phyloP scores from a whole-genome alignment of 2,797 vertebrate genomes.

The Sebastes matsubarae region DNA sequence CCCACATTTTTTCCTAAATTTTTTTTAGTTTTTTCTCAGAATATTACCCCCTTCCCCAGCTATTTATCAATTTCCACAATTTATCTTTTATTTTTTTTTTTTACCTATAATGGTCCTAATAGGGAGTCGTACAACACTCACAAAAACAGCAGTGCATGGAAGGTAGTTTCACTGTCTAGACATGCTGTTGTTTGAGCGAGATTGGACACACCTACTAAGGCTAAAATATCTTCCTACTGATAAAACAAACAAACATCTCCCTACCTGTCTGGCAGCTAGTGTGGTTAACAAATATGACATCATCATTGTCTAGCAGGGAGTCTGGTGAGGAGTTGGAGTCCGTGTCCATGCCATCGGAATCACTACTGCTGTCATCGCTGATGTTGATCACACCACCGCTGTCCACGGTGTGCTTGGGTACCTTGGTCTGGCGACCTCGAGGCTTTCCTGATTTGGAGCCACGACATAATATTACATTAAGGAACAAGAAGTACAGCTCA shows the following conservation, averaged over 20 bases:
- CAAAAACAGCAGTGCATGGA: neutral
- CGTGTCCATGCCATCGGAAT: slow-evolving; percentile 93
- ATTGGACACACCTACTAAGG: neutral
- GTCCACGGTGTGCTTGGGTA: slow-evolving; percentile 81
- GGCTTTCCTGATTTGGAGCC: slow-evolving; percentile 82
- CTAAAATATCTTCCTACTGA: neutral
- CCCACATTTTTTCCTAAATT: too few species aligned
- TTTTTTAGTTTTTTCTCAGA: too few species aligned
- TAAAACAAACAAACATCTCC: neutral
- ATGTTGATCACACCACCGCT: slow-evolving; percentile 86
- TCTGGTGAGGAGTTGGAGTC: slow-evolving; percentile 97
- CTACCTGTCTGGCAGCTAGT: slow-evolving; percentile 81
- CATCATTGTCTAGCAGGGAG: slow-evolving; percentile 91
- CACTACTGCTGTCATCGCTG: slow-evolving; percentile 95
- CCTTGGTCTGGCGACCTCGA: slow-evolving; percentile 85
- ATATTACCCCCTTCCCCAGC: too few species aligned
- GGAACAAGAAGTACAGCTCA: neutral
- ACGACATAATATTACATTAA: neutral
- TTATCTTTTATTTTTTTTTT: neutral
- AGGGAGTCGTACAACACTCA: neutral
- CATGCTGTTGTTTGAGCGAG: neutral
- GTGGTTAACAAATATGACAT: slow-evolving; percentile 91
- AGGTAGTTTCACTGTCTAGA: slow-evolving; percentile 13
- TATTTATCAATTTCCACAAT: too few species aligned
- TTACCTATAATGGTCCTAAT: neutral